These are phyloP conservation scores for Coracopsis vasa DNA, from an alignment of 2,113 vertebrate species.

Conservation along the genomic window DNA sequence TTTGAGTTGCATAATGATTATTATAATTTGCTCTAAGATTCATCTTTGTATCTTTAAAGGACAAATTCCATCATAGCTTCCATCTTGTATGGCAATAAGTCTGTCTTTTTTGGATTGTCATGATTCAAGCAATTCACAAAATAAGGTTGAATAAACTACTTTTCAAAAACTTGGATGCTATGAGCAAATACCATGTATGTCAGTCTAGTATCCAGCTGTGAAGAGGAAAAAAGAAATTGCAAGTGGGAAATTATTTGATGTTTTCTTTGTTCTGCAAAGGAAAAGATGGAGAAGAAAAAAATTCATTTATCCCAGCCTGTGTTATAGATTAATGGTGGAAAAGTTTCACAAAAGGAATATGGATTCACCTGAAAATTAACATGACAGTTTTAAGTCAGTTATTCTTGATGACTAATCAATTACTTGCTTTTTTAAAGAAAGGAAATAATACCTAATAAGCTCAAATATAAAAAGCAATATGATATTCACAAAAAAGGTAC, in stretches of 20 bases:
- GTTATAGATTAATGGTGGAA: slow-evolving; percentile 22
- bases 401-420: neutral
- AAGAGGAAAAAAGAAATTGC: neutral
- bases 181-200: neutral
- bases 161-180: slow-evolving; percentile 26
- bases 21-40: neutral
- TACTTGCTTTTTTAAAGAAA: neutral
- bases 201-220: neutral
- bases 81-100: neutral
- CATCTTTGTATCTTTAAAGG: neutral
- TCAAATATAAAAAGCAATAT: neutral
- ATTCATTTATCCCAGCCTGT: neutral
- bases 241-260: neutral
- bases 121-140: neutral
- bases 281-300: neutral
- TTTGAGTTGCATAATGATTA: neutral
- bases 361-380: neutral
- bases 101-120: neutral
- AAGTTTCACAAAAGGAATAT: slow-evolving; percentile 19
- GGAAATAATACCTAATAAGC: neutral
- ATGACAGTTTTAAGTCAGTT: neutral
- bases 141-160: neutral
- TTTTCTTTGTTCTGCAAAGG: slow-evolving; percentile 3
- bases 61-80: neutral
- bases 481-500: neutral